A percentile compares a stretch with the other conserved stretches of the same genome.
Conservation (phyloP, 2,113 vertebrate genomes). For the Dicaeum eximium region DNA sequence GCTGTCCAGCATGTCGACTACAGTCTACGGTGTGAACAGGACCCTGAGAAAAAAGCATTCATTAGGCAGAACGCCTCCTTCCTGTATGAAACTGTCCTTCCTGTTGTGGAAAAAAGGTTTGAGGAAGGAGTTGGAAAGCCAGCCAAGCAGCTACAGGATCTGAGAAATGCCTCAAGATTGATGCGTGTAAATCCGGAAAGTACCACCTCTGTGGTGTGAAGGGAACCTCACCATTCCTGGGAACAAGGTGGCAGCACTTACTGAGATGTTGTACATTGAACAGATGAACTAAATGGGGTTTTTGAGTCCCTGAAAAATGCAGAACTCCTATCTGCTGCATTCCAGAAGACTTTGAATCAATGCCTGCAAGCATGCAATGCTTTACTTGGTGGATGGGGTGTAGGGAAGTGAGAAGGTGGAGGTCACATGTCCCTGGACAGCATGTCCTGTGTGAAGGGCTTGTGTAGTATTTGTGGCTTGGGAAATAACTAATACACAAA, state of each 20-base stretch:
- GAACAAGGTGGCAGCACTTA: neutral
- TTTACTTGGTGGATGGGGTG: neutral
- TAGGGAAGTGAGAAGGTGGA: neutral
- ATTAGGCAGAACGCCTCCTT: slow-evolving; percentile 91
- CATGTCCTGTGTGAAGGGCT: neutral
- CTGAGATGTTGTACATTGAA: neutral
- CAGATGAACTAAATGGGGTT: neutral
- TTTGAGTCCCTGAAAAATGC: neutral
- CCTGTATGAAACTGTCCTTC: slow-evolving; percentile 93
- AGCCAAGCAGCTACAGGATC: slow-evolving; percentile 94
- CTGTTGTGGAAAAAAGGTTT: slow-evolving; percentile 92
- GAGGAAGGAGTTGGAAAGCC: slow-evolving; percentile 95
- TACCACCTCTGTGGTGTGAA: slow-evolving; percentile 90
- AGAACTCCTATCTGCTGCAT: neutral
- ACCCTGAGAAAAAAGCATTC: slow-evolving; percentile 92
- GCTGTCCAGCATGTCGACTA: slow-evolving; percentile 98
- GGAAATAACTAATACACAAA: neutral
- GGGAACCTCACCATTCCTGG: neutral
- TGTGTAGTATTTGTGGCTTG: neutral
- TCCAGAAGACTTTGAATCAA: neutral
- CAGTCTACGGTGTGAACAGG: slow-evolving; percentile 95
- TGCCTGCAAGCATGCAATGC: neutral
- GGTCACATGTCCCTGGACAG: neutral
- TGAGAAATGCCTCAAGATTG: slow-evolving; percentile 85
- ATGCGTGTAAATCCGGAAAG: slow-evolving; percentile 93